These are phyloP conservation scores for Dorcus hopei DNA, from an alignment of 2,888 invertebrate species.

Conservation along the genomic window DNA sequence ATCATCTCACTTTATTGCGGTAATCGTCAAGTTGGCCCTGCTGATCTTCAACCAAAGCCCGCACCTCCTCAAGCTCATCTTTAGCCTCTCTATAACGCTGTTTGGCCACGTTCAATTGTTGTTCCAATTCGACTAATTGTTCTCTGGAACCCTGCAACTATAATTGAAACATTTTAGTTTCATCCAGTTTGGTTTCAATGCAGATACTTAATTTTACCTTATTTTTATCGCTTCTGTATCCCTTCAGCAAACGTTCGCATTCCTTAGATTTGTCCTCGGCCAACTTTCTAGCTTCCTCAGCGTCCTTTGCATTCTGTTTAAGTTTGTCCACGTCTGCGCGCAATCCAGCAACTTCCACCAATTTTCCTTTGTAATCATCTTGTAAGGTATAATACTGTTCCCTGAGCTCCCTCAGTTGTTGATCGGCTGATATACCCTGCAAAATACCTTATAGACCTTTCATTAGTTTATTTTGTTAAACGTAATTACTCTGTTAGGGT, in stretches of 20 bases:
- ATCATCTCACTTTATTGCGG: constrained; percentile 57
- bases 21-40: constrained; percentile 67
- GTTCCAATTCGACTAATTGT: constrained; percentile 61
- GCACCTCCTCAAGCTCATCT: constrained; percentile 60
- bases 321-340: constrained; percentile 53
- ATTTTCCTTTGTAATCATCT: constrained; percentile 66
- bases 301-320: constrained; percentile 46
- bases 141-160: constrained; percentile 56
- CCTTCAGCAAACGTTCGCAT: constrained; percentile 53
- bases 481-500: constrained; percentile 31
- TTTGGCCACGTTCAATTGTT: constrained; percentile 53
- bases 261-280: constrained; percentile 60
- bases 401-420: constrained; percentile 57
- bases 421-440: constrained; percentile 48
- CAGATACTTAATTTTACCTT: constrained; percentile 21
- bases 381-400: constrained; percentile 63
- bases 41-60: constrained; percentile 61
- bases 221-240: constrained; percentile 44
- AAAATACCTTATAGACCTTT: not conserved
- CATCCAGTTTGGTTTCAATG: no score
- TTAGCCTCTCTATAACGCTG: constrained; percentile 56
- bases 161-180: constrained; percentile 13
- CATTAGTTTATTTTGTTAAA: constrained; percentile 1
- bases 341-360: constrained; percentile 61
- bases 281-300: constrained; percentile 52